phyloP scores from a whole-genome alignment of 2,797 vertebrate genomes.

The Acestrorhynchus altus region DNA sequence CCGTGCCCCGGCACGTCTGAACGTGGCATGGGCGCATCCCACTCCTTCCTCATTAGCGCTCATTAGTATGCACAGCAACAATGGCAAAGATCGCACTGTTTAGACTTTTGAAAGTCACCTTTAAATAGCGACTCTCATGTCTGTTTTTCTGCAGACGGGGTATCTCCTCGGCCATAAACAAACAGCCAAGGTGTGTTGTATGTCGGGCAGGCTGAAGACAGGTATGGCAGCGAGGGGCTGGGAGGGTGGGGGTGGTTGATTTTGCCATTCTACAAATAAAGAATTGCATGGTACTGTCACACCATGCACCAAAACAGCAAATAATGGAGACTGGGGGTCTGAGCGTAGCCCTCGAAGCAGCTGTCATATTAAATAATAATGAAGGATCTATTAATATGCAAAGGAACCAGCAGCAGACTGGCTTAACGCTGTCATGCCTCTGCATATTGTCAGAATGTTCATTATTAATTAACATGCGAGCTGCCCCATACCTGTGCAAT shows the following conservation, averaged over 20 bases:
- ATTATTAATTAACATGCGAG: slow-evolving; percentile 90
- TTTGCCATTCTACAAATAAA: slow-evolving; percentile 73
- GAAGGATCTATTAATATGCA: slow-evolving; percentile 92
- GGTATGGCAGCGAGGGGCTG: background rate
- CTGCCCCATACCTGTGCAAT: slow-evolving; percentile 88
- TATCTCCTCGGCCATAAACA: slow-evolving; percentile 55
- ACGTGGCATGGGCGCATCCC: slow-evolving; percentile 72
- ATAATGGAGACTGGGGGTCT: slow-evolving; percentile 85
- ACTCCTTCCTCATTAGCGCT: slow-evolving; percentile 78
- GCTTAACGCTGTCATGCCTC: slow-evolving; percentile 89
- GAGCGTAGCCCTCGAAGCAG: slow-evolving; percentile 87
- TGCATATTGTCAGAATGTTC: slow-evolving; percentile 90
- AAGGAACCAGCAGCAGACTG: slow-evolving; percentile 87
- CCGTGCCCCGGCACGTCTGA: slow-evolving; percentile 72
- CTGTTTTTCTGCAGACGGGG: slow-evolving; percentile 63
- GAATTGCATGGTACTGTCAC: slow-evolving; percentile 80
- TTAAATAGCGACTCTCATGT: slow-evolving; percentile 73
- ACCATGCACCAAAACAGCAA: slow-evolving; percentile 83
- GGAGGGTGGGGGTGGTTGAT: slow-evolving; percentile 46
- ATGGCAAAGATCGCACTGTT: slow-evolving; percentile 65
- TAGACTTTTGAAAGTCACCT: slow-evolving; percentile 84
- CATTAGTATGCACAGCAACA: slow-evolving; percentile 82
- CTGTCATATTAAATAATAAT: slow-evolving; percentile 93
- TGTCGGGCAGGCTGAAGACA: slow-evolving; percentile 35
- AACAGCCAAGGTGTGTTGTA: slow-evolving; percentile 44